phyloP scores from a whole-genome alignment of 2,888 invertebrate genomes.

The Tanytarsus gracilentus region DNA sequence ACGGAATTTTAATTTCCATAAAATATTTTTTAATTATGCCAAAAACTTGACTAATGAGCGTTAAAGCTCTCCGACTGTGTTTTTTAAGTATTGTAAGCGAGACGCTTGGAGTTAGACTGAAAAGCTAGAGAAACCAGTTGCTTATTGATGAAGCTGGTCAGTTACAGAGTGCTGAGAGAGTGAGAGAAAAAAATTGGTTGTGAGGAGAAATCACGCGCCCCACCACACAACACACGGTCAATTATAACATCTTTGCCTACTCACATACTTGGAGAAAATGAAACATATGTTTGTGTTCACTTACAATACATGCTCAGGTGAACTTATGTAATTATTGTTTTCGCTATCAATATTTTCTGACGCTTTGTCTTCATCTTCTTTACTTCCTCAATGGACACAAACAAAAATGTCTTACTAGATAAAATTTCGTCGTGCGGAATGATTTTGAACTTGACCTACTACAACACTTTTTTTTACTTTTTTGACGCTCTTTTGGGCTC shows the following conservation, averaged over 20 bases:
- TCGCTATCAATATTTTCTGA: not conserved
- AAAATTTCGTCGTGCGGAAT: not conserved
- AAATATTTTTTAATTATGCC: no score
- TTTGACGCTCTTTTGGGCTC: no score
- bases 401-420: not conserved
- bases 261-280: no score
- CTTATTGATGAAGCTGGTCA: slow-evolving; percentile 20
- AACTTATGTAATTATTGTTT: no score
- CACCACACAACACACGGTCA: not conserved
- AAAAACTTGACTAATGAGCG: no score
- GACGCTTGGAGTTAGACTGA: slow-evolving; percentile 23
- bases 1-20: no score
- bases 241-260: no score
- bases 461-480: no score
- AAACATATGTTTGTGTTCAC: no score
- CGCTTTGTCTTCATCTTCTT: not conserved
- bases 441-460: slow-evolving; percentile 24
- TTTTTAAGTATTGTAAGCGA: not conserved
- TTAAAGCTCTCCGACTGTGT: no score
- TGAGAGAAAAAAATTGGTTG: not conserved
- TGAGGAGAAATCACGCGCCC: not conserved
- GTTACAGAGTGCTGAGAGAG: not conserved
- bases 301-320: no score
- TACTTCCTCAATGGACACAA: not conserved
- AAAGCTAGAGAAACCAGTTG: slow-evolving; percentile 6